These are phyloP conservation scores for Neosilurus hyrtlii DNA, from an alignment of 2,797 vertebrate species.

Conservation along the genomic window DNA sequence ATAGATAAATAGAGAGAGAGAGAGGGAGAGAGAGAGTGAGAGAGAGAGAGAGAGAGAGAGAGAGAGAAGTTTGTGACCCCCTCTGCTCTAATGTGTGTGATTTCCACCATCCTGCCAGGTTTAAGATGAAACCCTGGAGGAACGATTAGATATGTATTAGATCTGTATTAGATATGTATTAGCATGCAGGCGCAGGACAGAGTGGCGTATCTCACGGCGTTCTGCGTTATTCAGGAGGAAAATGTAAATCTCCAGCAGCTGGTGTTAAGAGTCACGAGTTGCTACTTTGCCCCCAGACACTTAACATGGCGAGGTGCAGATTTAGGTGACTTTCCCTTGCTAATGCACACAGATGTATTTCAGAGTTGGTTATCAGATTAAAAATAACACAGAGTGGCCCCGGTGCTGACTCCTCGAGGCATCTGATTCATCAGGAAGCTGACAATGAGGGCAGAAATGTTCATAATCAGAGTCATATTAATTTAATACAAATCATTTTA, in stretches of 20 bases:
- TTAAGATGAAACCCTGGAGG: constrained; percentile 79
- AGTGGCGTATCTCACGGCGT: constrained; percentile 18
- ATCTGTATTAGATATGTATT: constrained; percentile 26
- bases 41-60: too few species aligned
- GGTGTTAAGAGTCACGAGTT: background rate
- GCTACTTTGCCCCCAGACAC: constrained; percentile 13
- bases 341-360: constrained; percentile 6
- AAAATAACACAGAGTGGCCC: constrained; percentile 1
- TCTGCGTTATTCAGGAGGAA: constrained; percentile 25
- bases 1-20: too few species aligned
- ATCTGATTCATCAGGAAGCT: constrained; percentile 6
- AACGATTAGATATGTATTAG: constrained; percentile 98
- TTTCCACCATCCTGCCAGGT: background rate
- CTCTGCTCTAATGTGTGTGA: background rate
- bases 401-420: background rate
- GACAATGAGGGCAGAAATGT: background rate
- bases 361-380: constrained; percentile 13
- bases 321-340: constrained; percentile 16
- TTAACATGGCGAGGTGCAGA: constrained; percentile 7
- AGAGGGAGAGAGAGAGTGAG: too few species aligned
- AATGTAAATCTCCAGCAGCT: constrained; percentile 17
- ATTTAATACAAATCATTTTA: background rate
- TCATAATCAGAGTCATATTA: background rate
- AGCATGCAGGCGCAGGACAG: background rate
- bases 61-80: constrained; percentile 1